These are phyloP conservation scores for Platyscapa corneri DNA, from an alignment of 1,140 invertebrate species.

Conservation along the genomic window DNA sequence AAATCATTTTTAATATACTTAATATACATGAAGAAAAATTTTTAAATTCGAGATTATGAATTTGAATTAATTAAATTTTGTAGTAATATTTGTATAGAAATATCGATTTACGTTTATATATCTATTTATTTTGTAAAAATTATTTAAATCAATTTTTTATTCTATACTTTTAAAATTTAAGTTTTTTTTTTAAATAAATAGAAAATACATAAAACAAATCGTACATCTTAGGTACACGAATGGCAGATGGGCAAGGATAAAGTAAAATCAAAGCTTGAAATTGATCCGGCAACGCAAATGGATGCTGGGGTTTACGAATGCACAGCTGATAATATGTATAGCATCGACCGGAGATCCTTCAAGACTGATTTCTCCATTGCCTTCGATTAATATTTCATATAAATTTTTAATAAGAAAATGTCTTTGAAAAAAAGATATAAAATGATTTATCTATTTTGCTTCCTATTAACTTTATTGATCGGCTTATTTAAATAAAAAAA, in stretches of 20 bases:
- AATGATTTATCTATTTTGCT: not conserved
- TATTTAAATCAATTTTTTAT: too few relatives aligned
- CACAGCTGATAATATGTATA: constrained; percentile 94
- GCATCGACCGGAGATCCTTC: constrained; percentile 90
- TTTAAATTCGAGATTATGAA: too few relatives aligned
- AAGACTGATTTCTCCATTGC: constrained; percentile 94
- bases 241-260: constrained; percentile 87
- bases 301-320: constrained; percentile 93
- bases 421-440: not conserved
- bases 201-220: too few relatives aligned
- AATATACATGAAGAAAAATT: too few relatives aligned
- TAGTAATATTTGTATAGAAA: too few relatives aligned
- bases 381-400: constrained; percentile 80
- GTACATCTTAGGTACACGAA: constrained; percentile 83
- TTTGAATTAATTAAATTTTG: too few relatives aligned
- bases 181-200: too few relatives aligned
- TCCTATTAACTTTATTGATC: too few relatives aligned
- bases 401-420: not conserved
- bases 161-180: too few relatives aligned
- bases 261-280: constrained; percentile 94
- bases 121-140: too few relatives aligned
- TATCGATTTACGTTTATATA: too few relatives aligned
- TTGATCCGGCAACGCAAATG: constrained; percentile 94
- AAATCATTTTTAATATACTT: too few relatives aligned
- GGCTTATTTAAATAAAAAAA: not conserved